These are phyloP conservation scores for Hirudo medicinalis DNA, from an alignment of 1,140 invertebrate species.

Conservation along the genomic window DNA sequence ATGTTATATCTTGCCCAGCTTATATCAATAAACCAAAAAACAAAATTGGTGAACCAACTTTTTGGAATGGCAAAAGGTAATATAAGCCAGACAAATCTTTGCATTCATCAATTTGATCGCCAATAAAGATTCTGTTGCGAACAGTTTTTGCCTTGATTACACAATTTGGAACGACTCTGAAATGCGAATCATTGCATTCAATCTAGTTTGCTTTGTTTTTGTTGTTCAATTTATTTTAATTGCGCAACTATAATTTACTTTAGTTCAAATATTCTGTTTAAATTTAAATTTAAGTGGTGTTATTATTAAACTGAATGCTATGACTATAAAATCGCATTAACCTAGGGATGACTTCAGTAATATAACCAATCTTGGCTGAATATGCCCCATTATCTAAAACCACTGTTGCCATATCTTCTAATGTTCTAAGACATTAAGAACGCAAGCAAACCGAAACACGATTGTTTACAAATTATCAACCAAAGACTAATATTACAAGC, in stretches of 20 bases:
- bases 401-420: conserved; percentile 41
- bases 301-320: background rate
- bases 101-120: conserved; percentile 83
- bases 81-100: conserved; percentile 84
- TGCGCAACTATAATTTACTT: conserved; percentile 15
- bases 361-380: conserved; percentile 66
- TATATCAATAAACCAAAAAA: too few relatives aligned
- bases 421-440: conserved; percentile 1
- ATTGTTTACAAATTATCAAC: too few relatives aligned
- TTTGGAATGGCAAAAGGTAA: conserved; percentile 86
- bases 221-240: conserved; percentile 1
- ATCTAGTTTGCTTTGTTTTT: background rate
- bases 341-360: conserved; percentile 54
- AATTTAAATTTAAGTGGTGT: background rate
- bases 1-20: too few relatives aligned
- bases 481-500: too few relatives aligned
- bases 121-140: conserved; percentile 76
- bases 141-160: conserved; percentile 97
- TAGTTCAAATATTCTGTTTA: conserved; percentile 21
- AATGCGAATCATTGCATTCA: background rate
- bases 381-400: conserved; percentile 78
- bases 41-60: conserved; percentile 43
- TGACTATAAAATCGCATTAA: conserved; percentile 34
- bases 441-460: background rate
- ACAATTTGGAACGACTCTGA: conserved; percentile 73